These are phyloP conservation scores for Axea sp. DNA, from an alignment of 2,888 invertebrate genomes.

Conservation along the genomic window DNA sequence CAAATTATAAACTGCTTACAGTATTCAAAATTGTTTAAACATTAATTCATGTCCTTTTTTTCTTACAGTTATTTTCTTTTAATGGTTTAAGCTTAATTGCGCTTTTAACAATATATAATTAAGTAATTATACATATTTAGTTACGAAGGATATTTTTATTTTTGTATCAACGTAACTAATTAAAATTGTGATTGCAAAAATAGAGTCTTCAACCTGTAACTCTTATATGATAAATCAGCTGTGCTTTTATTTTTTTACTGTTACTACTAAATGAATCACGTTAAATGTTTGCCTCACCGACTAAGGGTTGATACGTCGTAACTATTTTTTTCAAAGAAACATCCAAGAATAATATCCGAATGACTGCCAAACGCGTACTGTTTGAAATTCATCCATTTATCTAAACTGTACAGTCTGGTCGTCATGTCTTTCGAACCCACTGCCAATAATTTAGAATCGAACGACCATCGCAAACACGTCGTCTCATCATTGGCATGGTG, in stretches of 20 bases:
- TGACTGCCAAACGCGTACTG: conserved; percentile 91
- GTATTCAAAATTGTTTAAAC: not conserved
- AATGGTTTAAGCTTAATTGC: too few relatives aligned
- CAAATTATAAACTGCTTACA: too few relatives aligned
- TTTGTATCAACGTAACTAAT: too few relatives aligned
- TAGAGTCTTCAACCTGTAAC: too few relatives aligned
- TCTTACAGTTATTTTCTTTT: not conserved
- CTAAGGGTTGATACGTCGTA: conserved; percentile 92
- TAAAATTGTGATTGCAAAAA: too few relatives aligned
- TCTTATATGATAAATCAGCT: not conserved
- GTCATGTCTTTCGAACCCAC: conserved; percentile 94
- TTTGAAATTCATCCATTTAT: conserved; percentile 86
- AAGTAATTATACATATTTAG: too few relatives aligned
- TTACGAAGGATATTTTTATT: too few relatives aligned
- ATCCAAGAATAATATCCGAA: conserved; percentile 89
- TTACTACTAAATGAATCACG: not conserved
- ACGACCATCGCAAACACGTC: conserved; percentile 94
- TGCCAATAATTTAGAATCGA: conserved; percentile 93
- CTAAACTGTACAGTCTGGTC: conserved; percentile 90
- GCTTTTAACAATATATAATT: not conserved
- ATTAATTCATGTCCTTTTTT: not conserved
- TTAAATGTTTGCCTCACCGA: conserved; percentile 68
- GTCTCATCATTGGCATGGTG: conserved; percentile 91
- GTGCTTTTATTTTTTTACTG: too few relatives aligned
- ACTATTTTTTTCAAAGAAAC: conserved; percentile 92